Percentiles rank a stretch among this genome's conserved stretches.
Conservation (phyloP, 2,113 vertebrate genomes). For the Solea solea region DNA sequence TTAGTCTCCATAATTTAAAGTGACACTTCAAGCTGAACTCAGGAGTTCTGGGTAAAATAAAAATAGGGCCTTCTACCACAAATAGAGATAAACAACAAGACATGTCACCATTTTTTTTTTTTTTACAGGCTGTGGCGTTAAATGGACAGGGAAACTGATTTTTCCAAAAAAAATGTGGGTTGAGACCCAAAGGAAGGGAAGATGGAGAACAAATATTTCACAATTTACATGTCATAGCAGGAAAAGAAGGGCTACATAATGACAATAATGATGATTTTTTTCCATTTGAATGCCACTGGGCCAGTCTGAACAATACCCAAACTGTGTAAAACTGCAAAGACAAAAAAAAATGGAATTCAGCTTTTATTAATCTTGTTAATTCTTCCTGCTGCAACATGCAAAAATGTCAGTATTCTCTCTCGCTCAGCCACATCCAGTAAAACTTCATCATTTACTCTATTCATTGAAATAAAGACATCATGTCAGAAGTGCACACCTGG, state of each 20-base stretch:
- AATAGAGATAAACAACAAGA: no score
- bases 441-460: background rate
- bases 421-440: background rate
- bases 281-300: no score
- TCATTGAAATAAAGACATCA: background rate
- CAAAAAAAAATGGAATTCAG: background rate
- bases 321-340: slow-evolving; percentile 2
- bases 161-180: background rate
- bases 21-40: background rate
- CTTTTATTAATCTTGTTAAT: slow-evolving; percentile 13
- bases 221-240: background rate
- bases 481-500: slow-evolving; percentile 23
- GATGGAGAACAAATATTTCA: background rate
- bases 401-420: slow-evolving; percentile 3
- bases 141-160: no score
- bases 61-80: no score
- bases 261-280: background rate
- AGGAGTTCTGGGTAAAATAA: background rate
- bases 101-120: no score
- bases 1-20: background rate
- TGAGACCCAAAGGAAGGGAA: background rate
- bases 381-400: slow-evolving; percentile 12
- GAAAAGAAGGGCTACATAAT: background rate
- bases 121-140: no score
- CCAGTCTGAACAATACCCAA: background rate